A percentile compares a stretch with the other conserved stretches of the same genome.
Conservation (phyloP, 2,113 vertebrate species). For the Tupaia chinensis region DNA sequence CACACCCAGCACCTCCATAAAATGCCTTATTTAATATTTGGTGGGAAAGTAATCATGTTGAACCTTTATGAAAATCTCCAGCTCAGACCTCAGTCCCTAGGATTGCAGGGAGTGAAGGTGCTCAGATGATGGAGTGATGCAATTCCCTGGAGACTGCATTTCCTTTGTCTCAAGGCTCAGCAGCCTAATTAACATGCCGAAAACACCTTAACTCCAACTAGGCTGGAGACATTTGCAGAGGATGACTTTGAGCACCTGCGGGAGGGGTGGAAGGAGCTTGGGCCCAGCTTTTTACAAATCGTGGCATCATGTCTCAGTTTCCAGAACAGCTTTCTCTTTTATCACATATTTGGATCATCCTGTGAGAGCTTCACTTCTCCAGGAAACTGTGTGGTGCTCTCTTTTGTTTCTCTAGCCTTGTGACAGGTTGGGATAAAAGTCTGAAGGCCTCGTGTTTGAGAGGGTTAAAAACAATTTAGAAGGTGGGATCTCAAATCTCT, state of each 20-base stretch:
- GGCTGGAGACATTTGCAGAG: neutral
- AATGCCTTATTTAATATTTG: neutral
- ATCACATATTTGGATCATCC: neutral
- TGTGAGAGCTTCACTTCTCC: neutral
- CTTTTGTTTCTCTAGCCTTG: neutral
- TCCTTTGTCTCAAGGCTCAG: neutral
- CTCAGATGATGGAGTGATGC: neutral
- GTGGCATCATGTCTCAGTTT: neutral
- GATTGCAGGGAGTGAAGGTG: neutral
- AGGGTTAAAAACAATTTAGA: neutral
- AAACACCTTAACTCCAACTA: conserved; percentile 30
- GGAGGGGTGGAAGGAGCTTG: neutral
- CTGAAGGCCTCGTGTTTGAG: neutral
- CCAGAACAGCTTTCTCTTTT: neutral
- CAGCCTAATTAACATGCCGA: conserved; percentile 10
- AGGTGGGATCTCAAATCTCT: neutral
- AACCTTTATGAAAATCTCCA: neutral
- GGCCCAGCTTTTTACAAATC: neutral
- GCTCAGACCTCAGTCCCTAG: neutral
- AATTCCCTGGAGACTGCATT: neutral
- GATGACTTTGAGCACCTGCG: neutral
- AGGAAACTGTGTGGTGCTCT: neutral
- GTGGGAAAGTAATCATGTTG: neutral
- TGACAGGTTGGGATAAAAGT: neutral
- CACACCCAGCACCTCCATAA: neutral